Conservation (phyloP, 2,888 invertebrate species). For the Andrena praecox region DNA sequence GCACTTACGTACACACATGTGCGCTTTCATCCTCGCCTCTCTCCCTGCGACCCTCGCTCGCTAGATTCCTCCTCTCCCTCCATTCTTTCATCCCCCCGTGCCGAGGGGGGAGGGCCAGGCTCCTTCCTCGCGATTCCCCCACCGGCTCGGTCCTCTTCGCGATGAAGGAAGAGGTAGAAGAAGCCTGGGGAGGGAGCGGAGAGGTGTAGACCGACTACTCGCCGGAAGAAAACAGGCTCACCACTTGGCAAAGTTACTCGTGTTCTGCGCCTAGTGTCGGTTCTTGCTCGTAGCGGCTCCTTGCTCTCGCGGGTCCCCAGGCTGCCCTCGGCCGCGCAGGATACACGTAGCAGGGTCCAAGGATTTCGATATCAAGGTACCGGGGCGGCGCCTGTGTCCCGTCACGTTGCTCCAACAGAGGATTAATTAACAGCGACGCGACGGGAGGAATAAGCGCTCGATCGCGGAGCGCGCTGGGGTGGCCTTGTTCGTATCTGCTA, state of each 20-base stretch:
- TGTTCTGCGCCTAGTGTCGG: constrained; percentile 60
- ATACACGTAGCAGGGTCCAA: constrained; percentile 11
- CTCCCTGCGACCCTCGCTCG: background rate
- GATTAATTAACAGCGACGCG: no score
- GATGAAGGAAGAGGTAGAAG: constrained; percentile 47
- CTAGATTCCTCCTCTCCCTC: background rate
- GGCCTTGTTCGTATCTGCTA: constrained; percentile 18
- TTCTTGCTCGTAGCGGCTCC: constrained; percentile 42
- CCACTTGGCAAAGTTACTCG: constrained; percentile 66
- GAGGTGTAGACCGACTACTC: constrained; percentile 49
- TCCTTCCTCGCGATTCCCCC: constrained; percentile 34
- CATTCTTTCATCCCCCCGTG: background rate
- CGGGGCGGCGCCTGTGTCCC: no score
- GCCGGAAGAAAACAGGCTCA: constrained; percentile 64
- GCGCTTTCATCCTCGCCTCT: constrained; percentile 32
- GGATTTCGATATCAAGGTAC: constrained; percentile 40
- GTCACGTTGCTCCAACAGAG: no score
- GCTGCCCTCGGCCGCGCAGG: constrained; percentile 17
- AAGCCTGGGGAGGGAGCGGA: background rate
- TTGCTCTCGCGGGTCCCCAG: constrained; percentile 5
- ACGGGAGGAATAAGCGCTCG: background rate
- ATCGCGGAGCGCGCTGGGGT: background rate
- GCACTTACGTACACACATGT: constrained; percentile 55
- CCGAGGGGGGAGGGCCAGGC: background rate
- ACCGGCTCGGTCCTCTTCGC: constrained; percentile 29